A percentile compares a stretch with the other conserved stretches of the same genome.
phyloP scores from a whole-genome alignment of 2,888 invertebrate species.

The Notocelia uddmanniana region DNA sequence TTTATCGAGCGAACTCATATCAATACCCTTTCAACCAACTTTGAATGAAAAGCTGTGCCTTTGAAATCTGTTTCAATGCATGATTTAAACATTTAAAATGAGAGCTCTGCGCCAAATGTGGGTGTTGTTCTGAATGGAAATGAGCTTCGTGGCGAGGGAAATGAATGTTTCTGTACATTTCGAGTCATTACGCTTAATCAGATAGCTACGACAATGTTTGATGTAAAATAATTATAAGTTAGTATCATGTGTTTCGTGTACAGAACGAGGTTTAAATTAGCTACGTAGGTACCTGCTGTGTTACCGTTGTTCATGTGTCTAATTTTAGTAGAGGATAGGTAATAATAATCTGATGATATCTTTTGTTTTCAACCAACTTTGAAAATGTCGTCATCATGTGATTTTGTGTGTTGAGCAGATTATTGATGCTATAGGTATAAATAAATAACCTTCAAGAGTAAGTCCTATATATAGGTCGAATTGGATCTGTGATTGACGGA shows the following conservation, averaged over 20 bases:
- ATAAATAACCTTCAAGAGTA: background rate
- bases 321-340: background rate
- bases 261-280: background rate
- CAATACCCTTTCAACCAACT: conserved; percentile 44
- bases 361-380: background rate
- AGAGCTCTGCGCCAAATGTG: conserved; percentile 22
- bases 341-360: background rate
- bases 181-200: conserved; percentile 17
- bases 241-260: background rate
- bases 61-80: conserved; percentile 36
- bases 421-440: background rate
- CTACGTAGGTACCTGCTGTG: background rate
- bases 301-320: background rate
- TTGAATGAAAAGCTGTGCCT: conserved; percentile 43
- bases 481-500: no score
- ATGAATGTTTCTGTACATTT: conserved; percentile 12
- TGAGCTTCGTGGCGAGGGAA: conserved; percentile 1
- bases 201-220: conserved; percentile 5
- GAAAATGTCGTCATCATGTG: background rate
- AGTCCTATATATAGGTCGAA: background rate
- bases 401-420: background rate
- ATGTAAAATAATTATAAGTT: conserved; percentile 12
- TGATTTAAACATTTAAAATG: conserved; percentile 39
- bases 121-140: conserved; percentile 14
- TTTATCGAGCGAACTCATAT: conserved; percentile 44